Evolutionary conservation across 1,140 invertebrate genomes (phyloP).

Genomic region (Temnothorax longispinosus): DNA sequence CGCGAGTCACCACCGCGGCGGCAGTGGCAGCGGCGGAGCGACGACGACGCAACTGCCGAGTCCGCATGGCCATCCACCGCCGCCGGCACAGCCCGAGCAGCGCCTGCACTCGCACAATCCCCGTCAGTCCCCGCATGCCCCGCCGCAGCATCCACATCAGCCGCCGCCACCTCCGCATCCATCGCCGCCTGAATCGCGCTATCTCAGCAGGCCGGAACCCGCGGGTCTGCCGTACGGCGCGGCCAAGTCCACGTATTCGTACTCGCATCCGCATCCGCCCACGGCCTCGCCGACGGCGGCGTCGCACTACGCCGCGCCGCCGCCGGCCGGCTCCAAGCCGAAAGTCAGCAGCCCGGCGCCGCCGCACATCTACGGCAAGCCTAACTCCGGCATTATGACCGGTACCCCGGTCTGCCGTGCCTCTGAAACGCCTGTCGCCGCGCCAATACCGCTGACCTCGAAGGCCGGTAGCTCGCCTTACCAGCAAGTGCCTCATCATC

Average conservation of each 20-base stretch:
- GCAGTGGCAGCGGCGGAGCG: constrained; percentile 61
- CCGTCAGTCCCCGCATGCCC: constrained; percentile 82
- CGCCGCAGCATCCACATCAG: constrained; percentile 77
- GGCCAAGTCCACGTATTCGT: constrained; percentile 80
- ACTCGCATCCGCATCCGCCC: constrained; percentile 78
- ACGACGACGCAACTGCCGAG: constrained; percentile 81
- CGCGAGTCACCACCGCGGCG: constrained; percentile 76
- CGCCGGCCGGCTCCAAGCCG: constrained; percentile 87
- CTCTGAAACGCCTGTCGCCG: constrained; percentile 82
- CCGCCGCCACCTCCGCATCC: constrained; percentile 82
- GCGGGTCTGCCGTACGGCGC: constrained; percentile 76
- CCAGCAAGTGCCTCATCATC: constrained; percentile 88
- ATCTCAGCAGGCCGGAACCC: constrained; percentile 79
- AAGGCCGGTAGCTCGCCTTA: constrained; percentile 90
- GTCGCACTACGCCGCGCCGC: constrained; percentile 78
- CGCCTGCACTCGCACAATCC: constrained; percentile 83
- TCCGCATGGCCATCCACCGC: constrained; percentile 78
- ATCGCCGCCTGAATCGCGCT: constrained; percentile 85
- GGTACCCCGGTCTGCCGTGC: constrained; percentile 88
- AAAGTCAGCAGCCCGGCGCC: constrained; percentile 93
- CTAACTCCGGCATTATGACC: constrained; percentile 88
- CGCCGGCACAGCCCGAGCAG: constrained; percentile 81
- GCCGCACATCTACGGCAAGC: constrained; percentile 92
- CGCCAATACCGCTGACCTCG: constrained; percentile 88
- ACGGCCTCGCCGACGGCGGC: constrained; percentile 72